Evolutionary conservation across 2,113 vertebrate genomes (phyloP), one percentile per base, ranked within the genome.

Genomic region (Cyprinodon brontotheroides): DNA sequence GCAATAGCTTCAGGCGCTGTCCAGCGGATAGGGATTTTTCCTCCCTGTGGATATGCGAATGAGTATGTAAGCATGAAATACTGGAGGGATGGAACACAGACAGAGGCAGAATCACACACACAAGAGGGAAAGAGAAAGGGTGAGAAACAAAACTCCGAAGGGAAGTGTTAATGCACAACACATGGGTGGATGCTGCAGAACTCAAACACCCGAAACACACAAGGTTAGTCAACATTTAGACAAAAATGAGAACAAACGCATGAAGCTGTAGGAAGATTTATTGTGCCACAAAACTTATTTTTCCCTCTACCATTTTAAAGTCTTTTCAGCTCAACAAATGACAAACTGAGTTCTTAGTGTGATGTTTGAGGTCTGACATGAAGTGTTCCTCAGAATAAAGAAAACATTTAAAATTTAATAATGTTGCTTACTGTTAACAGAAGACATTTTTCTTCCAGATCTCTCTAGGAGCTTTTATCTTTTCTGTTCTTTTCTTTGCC

Each of bases 21-120:
- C 97, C 98, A 99, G 75, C 97, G 96, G 84, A 99, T 99, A 0
- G 98, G 98, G 81, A 99, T 99, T 91, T 99, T 99, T 0, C 98
- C 98, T 10, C 97, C 98, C 97, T 98, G 94, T 88, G 90, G 86
- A 91, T 89, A 92, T 87, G 91, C 81, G 92, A 93, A 93, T 89
- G 90, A 91, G 89, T 91, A 93, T 85, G 91, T 93, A 89, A 93
- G 92, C 89, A 92, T 93, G 92, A 93, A 93, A 92, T 93, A 93
- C 92, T 93, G 92, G 86, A 81, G 79, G 90, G 91, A 92, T 92
- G 91, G 90, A 91, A 66, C 87, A 91, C 89, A 84, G 17, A 53
- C 50, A 57, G 50, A 92, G 86, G 90, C 89, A 85, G 87, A 80
- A 70, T 87, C 91, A 83, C 90, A 93, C 89, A 92, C 87, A 93